Evolutionary conservation across 2,113 vertebrate species (phyloP).

Genomic region (Charina bottae): DNA sequence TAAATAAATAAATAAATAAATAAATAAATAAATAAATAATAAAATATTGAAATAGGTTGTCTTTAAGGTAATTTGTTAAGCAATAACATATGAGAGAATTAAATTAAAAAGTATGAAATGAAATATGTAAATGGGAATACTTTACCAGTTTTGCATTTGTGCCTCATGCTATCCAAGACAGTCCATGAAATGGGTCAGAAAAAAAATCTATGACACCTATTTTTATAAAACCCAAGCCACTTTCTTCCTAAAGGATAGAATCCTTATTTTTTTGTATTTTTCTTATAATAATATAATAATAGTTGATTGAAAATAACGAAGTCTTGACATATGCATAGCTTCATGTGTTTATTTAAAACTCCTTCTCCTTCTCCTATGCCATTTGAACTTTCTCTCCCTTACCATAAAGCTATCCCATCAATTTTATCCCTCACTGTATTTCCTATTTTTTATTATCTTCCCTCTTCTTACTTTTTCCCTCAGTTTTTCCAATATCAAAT

Average conservation of each 20-base stretch:
- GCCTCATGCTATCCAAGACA: conserved; percentile 19
- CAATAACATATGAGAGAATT: conserved; percentile 13
- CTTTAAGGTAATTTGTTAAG: conserved; percentile 30
- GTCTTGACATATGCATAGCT: background rate
- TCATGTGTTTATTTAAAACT: background rate
- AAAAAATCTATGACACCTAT: conserved; percentile 14
- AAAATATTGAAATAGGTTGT: conserved; percentile 27
- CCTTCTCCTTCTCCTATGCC: background rate
- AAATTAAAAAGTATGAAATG: conserved; percentile 10
- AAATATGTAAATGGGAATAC: background rate
- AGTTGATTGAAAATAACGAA: background rate
- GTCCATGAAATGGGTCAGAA: conserved; percentile 27
- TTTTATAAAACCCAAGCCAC: background rate
- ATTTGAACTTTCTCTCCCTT: background rate
- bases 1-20: too few relatives aligned
- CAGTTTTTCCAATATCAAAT: background rate
- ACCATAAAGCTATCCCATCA: background rate
- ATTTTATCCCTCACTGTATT: background rate
- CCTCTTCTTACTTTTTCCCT: background rate
- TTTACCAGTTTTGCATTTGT: conserved; percentile 10
- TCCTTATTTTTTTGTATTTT: background rate
- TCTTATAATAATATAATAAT: too few relatives aligned
- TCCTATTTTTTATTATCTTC: background rate
- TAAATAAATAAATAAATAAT: too few relatives aligned
- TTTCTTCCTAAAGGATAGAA: background rate